Base-by-base conservation (phyloP, 1,140 invertebrate species). In the Ruditapes philippinarum region DNA sequence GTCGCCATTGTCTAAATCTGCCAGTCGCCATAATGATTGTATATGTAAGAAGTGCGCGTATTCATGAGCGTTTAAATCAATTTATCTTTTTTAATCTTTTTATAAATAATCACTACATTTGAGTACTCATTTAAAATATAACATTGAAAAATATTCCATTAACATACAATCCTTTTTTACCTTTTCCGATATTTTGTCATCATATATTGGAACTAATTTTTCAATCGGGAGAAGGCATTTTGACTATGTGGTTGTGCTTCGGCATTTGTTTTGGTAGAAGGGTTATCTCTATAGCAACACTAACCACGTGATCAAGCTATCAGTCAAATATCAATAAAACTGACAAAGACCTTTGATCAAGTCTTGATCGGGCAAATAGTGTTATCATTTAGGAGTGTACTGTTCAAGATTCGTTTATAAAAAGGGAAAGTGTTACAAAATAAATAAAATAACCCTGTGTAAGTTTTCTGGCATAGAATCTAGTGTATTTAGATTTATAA, bases 221-320 rank as follows among this genome's bases (percentile, higher is more conserved):
- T 28, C 5, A 12, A n/a, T 78, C 86, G 81, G 36, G 85, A 40
- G 57, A 78, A 36, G 60, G 31, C 54, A 70, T 83, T 84, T 38
- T 31, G 36, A n/a, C 85, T 68, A 38, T 79, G 5, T 7, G 3
- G 31, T 54, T 19, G 79, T 73, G n/a, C 14, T 82, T 40, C 22
- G 81, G 91, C 70, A 80, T 90, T 91, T 92, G 91, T 92, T 92
- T 91, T 92, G 91, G 90, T 89, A 76, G 83, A 90, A 60, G 88
- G 91, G 91, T 92, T 92, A 92, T 90, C 87, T 40, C 84, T 89
- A 92, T 92, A 91, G 90, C 83, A 90, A 92, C 91, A 33, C 25
- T 42, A 42, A 54, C 60, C 91, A 92, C 89, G 87, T 92, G 91
- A 91, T 90, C 79, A 91, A 92, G 90, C 85, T 79, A 88, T 88